phyloP scores from a whole-genome alignment of 2,888 invertebrate species.

The Resseliella maxima region DNA sequence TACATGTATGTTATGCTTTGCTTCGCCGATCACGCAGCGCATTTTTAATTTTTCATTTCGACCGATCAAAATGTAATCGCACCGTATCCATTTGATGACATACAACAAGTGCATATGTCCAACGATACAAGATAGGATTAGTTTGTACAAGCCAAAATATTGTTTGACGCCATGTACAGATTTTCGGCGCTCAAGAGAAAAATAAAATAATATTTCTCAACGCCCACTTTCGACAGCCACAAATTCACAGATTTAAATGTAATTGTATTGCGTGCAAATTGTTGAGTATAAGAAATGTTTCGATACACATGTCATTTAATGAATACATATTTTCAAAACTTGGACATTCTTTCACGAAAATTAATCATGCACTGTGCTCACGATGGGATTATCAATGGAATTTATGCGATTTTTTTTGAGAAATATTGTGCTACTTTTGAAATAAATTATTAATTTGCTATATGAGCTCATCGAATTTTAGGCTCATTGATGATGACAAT shows the following conservation, averaged over 20 bases:
- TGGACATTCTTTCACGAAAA: background rate
- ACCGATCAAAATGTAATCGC: constrained; percentile 41
- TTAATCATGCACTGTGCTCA: constrained; percentile 37
- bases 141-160: constrained; percentile 39
- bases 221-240: background rate
- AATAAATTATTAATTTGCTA: background rate
- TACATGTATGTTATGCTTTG: background rate
- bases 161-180: constrained; percentile 49
- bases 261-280: constrained; percentile 26
- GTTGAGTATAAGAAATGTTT: background rate
- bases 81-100: constrained; percentile 43
- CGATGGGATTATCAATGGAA: constrained; percentile 43
- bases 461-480: background rate
- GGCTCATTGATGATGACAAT: background rate
- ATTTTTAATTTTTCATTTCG: constrained; percentile 37
- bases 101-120: constrained; percentile 48
- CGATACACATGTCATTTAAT: constrained; percentile 4
- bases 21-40: constrained; percentile 20
- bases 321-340: background rate
- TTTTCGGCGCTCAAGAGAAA: background rate
- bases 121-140: background rate
- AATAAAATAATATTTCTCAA: background rate
- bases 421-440: constrained; percentile 12
- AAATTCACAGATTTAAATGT: background rate
- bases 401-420: background rate